Percentiles rank a stretch among this genome's conserved stretches.
These are phyloP conservation scores for Mugil cephalus DNA, from an alignment of 2,113 vertebrate species.

Conservation along the genomic window DNA sequence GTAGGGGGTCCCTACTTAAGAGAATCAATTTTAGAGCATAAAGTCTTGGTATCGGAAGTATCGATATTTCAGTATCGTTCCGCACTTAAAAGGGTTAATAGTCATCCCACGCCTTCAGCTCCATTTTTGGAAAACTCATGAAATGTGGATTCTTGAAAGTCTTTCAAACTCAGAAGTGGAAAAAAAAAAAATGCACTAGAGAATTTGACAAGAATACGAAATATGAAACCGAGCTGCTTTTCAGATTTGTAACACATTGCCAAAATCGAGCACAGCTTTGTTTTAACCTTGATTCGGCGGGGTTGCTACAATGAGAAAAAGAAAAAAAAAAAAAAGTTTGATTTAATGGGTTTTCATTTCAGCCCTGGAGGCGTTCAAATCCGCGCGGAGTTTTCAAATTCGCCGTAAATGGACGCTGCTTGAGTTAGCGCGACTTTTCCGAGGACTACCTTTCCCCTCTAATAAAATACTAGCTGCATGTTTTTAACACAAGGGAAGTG, in stretches of 20 bases:
- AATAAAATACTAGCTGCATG: too few relatives aligned
- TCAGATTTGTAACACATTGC: slow-evolving; percentile 10
- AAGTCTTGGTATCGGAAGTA: too few relatives aligned
- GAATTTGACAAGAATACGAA: slow-evolving; percentile 1
- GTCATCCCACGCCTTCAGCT: too few relatives aligned
- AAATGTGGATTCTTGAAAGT: too few relatives aligned
- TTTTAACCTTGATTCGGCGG: slow-evolving; percentile 55
- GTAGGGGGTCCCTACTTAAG: too few relatives aligned
- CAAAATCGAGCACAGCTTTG: slow-evolving; percentile 30
- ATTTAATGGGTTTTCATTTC: slow-evolving; percentile 60
- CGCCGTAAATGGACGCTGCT: slow-evolving; percentile 27
- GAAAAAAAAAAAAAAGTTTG: background rate
- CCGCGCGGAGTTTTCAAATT: slow-evolving; percentile 17
- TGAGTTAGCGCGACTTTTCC: slow-evolving; percentile 1
- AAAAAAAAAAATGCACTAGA: background rate
- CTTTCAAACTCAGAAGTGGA: background rate
- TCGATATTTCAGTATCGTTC: too few relatives aligned
- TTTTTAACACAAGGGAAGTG: too few relatives aligned
- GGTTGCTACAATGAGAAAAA: slow-evolving; percentile 26
- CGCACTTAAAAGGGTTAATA: too few relatives aligned
- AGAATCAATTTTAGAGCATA: too few relatives aligned
- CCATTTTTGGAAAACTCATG: too few relatives aligned
- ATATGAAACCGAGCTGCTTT: slow-evolving; percentile 10
- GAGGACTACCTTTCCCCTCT: too few relatives aligned
- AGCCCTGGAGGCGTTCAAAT: slow-evolving; percentile 31